These are phyloP conservation scores for Nipponacmea schrenckii DNA, from an alignment of 2,888 invertebrate genomes.

Conservation along the genomic window DNA sequence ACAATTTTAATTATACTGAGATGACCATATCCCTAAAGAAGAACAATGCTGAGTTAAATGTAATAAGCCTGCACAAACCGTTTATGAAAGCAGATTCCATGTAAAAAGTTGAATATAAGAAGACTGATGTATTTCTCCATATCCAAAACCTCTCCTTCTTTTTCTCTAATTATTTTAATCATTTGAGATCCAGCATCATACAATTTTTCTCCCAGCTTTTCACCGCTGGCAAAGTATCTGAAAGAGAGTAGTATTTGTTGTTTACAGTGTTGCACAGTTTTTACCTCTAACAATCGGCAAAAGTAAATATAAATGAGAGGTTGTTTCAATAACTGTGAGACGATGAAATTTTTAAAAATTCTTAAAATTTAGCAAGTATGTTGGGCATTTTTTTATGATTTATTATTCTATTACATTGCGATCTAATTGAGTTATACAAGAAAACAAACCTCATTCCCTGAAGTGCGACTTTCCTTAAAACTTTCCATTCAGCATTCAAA, in stretches of 20 bases:
- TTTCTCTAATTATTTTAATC: background rate
- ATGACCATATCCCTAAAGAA: no score
- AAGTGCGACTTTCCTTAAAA: background rate
- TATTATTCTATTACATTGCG: no score
- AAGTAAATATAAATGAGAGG: no score
- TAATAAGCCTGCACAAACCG: slow-evolving; percentile 2
- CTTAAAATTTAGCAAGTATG: no score
- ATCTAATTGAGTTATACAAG: no score
- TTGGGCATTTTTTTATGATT: no score
- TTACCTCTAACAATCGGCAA: no score
- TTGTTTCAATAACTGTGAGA: no score
- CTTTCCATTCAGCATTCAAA: background rate
- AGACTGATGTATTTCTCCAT: background rate
- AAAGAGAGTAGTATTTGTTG: background rate
- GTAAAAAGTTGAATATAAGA: slow-evolving; percentile 13
- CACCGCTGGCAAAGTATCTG: slow-evolving; percentile 12
- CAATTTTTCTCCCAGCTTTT: background rate
- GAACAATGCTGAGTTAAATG: no score
- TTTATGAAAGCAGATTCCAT: slow-evolving; percentile 13
- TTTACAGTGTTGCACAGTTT: background rate
- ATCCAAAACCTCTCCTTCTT: background rate
- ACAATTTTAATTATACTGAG: no score
- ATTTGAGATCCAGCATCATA: background rate
- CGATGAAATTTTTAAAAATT: no score
- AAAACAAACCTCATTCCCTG: background rate